Evolutionary conservation across 2,888 invertebrate genomes (phyloP).

Genomic region (Choreutis nemorana): DNA sequence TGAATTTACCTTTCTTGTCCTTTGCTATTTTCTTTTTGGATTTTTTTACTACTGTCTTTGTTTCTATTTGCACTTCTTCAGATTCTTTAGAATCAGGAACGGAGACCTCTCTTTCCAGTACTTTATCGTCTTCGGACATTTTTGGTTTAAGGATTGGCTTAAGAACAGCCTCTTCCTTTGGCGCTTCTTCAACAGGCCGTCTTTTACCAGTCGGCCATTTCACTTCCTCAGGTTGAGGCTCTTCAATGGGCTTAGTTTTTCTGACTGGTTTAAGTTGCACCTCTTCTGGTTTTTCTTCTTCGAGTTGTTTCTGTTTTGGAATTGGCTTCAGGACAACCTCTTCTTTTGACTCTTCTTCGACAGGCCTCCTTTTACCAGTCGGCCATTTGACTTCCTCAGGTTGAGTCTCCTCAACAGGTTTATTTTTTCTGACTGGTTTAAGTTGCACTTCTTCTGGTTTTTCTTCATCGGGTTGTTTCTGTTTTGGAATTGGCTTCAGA

Average conservation of each 20-base stretch:
- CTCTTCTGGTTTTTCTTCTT: conserved; percentile 35
- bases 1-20: conserved; percentile 24
- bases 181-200: conserved; percentile 19
- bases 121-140: conserved; percentile 20
- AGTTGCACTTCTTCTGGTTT: conserved; percentile 26
- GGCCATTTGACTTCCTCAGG: conserved; percentile 18
- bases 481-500: conserved; percentile 28
- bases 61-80: conserved; percentile 37
- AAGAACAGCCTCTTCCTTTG: conserved; percentile 27
- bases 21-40: conserved; percentile 22
- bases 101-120: conserved; percentile 13
- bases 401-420: conserved; percentile 25
- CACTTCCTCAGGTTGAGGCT: conserved; percentile 35
- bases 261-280: conserved; percentile 14
- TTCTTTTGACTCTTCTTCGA: conserved; percentile 24
- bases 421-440: conserved; percentile 21
- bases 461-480: conserved; percentile 20
- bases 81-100: conserved; percentile 18
- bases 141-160: conserved; percentile 30
- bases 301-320: conserved; percentile 21
- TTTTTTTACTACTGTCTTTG: conserved; percentile 28
- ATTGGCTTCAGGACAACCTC: conserved; percentile 26
- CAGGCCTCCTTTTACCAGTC: conserved; percentile 15
- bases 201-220: conserved; percentile 13
- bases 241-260: conserved; percentile 14